These are phyloP conservation scores for Drosophila athabasca DNA, from an alignment of 1,140 invertebrate genomes.

Conservation along the genomic window DNA sequence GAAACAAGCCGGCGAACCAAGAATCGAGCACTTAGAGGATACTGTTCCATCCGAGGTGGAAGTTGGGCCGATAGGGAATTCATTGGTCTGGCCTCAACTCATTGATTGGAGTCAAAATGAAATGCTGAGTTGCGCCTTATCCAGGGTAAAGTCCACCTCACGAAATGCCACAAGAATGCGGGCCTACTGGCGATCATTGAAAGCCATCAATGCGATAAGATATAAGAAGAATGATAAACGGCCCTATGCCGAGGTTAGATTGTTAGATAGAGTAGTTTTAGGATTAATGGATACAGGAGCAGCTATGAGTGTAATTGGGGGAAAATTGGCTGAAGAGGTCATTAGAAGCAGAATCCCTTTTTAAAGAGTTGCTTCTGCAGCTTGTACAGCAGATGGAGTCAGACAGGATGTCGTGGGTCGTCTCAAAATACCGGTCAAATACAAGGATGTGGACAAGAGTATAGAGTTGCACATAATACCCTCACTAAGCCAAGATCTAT, in stretches of 20 bases:
- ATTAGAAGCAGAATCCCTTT: no score
- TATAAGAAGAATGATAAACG: background rate
- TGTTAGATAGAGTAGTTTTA: background rate
- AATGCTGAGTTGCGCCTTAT: no score
- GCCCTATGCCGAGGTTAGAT: background rate
- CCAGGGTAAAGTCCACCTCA: background rate
- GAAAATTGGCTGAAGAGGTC: background rate
- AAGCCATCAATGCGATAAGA: background rate
- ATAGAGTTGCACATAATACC: no score
- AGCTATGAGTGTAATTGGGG: conserved; percentile 4
- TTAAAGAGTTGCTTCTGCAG: background rate
- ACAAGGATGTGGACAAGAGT: no score
- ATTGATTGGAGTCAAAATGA: no score
- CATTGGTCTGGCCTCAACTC: no score
- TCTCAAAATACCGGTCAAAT: background rate
- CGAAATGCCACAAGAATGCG: background rate
- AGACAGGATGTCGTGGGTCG: background rate
- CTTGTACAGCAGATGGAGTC: background rate
- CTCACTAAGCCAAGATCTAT: background rate
- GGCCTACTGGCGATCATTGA: background rate
- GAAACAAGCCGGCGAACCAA: background rate
- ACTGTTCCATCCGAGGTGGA: background rate
- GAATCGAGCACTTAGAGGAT: no score
- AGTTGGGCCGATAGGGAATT: no score
- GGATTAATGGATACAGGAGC: conserved; percentile 1